Conservation (phyloP, 2,797 vertebrate genomes). For the Poeciliopsis turneri region DNA sequence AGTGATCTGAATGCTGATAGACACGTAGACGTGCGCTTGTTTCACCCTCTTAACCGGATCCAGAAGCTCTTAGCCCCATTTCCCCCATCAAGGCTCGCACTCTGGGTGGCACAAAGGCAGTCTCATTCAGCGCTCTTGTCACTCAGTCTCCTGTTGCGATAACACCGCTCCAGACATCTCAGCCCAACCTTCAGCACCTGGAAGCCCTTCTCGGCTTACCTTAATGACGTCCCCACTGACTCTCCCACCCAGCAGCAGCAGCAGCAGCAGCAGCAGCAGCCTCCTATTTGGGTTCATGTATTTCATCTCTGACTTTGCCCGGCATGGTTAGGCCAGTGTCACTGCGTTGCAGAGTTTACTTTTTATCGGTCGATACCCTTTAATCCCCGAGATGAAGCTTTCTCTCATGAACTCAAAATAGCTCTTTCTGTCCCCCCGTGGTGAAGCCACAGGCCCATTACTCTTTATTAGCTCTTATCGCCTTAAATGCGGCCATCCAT, state of each 20-base stretch:
- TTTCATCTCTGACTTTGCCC: slow-evolving; percentile 55
- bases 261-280: slow-evolving; percentile 28
- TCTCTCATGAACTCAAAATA: slow-evolving; percentile 79
- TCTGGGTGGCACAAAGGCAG: slow-evolving; percentile 58
- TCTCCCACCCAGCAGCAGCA: slow-evolving; percentile 29
- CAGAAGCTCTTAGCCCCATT: slow-evolving; percentile 51
- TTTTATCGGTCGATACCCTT: slow-evolving; percentile 73
- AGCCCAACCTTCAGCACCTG: slow-evolving; percentile 61
- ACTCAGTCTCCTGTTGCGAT: slow-evolving; percentile 47
- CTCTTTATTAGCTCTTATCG: slow-evolving; percentile 81
- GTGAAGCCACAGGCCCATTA: slow-evolving; percentile 73
- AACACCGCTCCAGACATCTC: slow-evolving; percentile 59
- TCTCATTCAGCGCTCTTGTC: slow-evolving; percentile 58
- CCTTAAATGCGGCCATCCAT: slow-evolving; percentile 79
- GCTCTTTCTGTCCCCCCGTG: slow-evolving; percentile 63
- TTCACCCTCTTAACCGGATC: slow-evolving; percentile 49
- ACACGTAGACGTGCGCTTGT: slow-evolving; percentile 76
- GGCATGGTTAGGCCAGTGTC: slow-evolving; percentile 59
- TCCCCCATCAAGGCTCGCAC: slow-evolving; percentile 52
- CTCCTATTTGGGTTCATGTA: slow-evolving; percentile 40
- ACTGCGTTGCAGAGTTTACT: slow-evolving; percentile 69
- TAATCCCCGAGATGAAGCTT: slow-evolving; percentile 78
- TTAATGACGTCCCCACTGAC: slow-evolving; percentile 64
- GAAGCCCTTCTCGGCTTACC: slow-evolving; percentile 44
- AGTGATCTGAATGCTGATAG: slow-evolving; percentile 78